Evolutionary conservation across 2,888 invertebrate species (phyloP), one percentile per base, ranked within the genome.

Genomic region (Seladonia tumulorum): DNA sequence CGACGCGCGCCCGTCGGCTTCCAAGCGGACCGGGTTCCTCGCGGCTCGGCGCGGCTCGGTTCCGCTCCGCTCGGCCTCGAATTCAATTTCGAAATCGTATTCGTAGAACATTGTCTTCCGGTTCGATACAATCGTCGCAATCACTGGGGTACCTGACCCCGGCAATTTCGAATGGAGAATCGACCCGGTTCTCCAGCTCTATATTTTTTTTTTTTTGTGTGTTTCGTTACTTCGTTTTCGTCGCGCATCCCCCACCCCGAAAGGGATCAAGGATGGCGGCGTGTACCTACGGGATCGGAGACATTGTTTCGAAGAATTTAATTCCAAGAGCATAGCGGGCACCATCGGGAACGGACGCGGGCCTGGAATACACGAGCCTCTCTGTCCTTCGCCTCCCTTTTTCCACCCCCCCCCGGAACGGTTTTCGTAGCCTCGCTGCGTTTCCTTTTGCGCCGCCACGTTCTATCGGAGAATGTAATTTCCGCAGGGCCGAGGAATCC

Each of bases 381-480:
- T 81, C 70, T 81, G 35, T 63, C 71, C 76, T 83, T 80, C 79
- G n/a, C 66, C 63, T 29, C 68, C 29, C 63, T 76, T 82, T 76
- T 78, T 83, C 53, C 35, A 70, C 45, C 45, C 66, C 45, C 45
- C 66, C 45, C 66, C 73, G 42, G 79, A 22, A 39, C 49, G 76
- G 81, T 82, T 82, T 87, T 82, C 83, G 76, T 71, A 79, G 74
- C 73, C 82, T 47, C 71, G 60, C 35, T 83, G 60, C 71, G 80
- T 84, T 81, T 74, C 76, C 79, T 60, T 66, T 73, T 76, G 71
- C 84, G 42, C 78, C 79, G 81, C 84, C 89, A 86, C 88, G 88
- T 86, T 90, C 87, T 82, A 86, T 86, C 88, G 83, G 90, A 90
- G 92, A 93, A 94, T 94, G 93, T 93, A 93, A 93, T 93, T 93